A percentile compares a stretch with the other conserved stretches of the same genome.
Conservation (phyloP, 2,888 invertebrate genomes). For the Bombylius discolor region DNA sequence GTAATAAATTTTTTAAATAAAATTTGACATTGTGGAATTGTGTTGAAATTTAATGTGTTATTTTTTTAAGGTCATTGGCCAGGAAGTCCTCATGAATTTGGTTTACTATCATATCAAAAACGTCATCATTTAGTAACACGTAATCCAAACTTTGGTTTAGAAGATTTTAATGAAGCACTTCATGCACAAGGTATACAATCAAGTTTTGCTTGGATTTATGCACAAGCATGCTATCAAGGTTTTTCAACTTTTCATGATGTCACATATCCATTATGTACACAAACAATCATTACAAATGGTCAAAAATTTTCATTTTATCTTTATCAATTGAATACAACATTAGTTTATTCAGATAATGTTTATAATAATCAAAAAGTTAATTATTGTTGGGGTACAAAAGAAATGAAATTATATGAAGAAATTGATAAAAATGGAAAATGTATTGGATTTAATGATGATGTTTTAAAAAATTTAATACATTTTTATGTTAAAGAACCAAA, state of each 20-base stretch:
- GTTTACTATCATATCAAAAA: constrained; percentile 59
- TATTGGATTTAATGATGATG: constrained; percentile 66
- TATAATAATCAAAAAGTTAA: constrained; percentile 58
- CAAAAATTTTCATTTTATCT: constrained; percentile 71
- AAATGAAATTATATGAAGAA: constrained; percentile 58
- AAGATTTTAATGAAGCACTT: constrained; percentile 49
- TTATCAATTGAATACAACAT: constrained; percentile 83
- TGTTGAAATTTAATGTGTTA: too few relatives aligned
- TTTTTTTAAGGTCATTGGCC: constrained; percentile 62
- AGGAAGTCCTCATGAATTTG: constrained; percentile 64
- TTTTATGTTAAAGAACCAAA: constrained; percentile 58
- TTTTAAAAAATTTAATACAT: constrained; percentile 56
- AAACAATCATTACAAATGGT: constrained; percentile 82
- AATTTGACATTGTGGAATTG: too few relatives aligned
- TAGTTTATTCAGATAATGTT: constrained; percentile 49
- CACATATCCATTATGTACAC: constrained; percentile 80
- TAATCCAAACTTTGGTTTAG: constrained; percentile 37
- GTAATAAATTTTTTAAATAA: constrained; percentile 30
- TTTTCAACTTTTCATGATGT: constrained; percentile 84
- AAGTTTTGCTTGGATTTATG: constrained; percentile 66
- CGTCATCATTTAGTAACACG: constrained; percentile 46
- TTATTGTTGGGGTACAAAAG: constrained; percentile 63
- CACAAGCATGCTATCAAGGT: constrained; percentile 72
- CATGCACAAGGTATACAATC: constrained; percentile 63
- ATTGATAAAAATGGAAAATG: constrained; percentile 55